A percentile compares a stretch with the other conserved stretches of the same genome.
Conservation (phyloP, 2,888 invertebrate species). For the Caenorhabditis panamensis region DNA sequence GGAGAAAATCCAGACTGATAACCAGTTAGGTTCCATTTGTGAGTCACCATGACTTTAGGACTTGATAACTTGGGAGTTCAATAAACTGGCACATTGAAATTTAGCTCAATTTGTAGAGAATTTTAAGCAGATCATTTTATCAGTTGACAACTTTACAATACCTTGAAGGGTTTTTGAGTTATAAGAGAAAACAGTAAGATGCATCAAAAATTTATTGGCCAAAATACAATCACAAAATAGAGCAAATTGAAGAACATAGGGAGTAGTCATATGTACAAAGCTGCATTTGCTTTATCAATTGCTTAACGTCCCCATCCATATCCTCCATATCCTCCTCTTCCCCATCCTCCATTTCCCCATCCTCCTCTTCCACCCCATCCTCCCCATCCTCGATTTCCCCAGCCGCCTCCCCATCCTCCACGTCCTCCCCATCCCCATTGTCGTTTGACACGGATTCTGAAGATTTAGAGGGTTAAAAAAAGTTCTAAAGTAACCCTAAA, state of each 20-base stretch:
- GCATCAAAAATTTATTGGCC: background rate
- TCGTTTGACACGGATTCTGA: constrained; percentile 48
- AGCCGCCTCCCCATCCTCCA: constrained; percentile 24
- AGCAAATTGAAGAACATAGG: background rate
- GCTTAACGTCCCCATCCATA: constrained; percentile 9
- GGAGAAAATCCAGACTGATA: too few relatives aligned
- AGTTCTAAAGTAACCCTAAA: too few relatives aligned
- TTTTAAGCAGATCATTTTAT: background rate
- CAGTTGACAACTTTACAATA: constrained; percentile 6
- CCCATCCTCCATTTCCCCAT: constrained; percentile 14
- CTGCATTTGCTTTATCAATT: too few relatives aligned
- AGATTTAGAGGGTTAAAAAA: background rate
- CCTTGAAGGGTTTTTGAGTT: background rate
- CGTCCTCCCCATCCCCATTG: constrained; percentile 53
- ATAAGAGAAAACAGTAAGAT: background rate
- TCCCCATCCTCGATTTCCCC: constrained; percentile 34
- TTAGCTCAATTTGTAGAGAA: too few relatives aligned
- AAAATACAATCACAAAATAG: background rate
- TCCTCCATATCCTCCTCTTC: constrained; percentile 3
- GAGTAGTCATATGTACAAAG: background rate
- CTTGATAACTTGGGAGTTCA: background rate
- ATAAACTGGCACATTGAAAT: background rate
- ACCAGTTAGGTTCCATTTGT: constrained; percentile 55
- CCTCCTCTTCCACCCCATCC: constrained; percentile 35
- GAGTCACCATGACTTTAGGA: background rate